Evolutionary conservation across 1,140 invertebrate genomes (phyloP), one percentile per base, ranked within the genome.

Genomic region (Ceratina calcarata): DNA sequence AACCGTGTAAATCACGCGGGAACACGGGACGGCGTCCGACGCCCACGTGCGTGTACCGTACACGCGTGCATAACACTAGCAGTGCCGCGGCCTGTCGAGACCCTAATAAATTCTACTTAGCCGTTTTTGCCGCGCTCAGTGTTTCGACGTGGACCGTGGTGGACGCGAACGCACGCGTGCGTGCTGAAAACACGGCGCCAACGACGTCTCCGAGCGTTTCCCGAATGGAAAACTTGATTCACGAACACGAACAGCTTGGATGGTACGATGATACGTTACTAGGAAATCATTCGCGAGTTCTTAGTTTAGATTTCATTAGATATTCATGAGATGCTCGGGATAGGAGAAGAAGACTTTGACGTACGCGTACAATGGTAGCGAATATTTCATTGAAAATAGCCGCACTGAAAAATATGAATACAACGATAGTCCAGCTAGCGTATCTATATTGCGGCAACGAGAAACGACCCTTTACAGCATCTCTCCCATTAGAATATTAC

Each of bases 41-140:
- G 60, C 70, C 83, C 80, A 85, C 75, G 75, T 74, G 58, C 45
- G 72, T 22, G 49, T 61, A 20, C 32, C 10, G 45, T 45, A 71
- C 22, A 24, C 32, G 22, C 22, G 72, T 49, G 73, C 62, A 85
- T 66, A 85, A 85, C 76, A 68, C 74, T 69, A 73, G 62, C 73
- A 70, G 76, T 84, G 72, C 83, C 70, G 62, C 77, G 53, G 53
- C 53, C 78, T 86, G 84, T 86, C 85, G 84, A 78, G 79, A 80
- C 72, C 57, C 85, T 57, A 76, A 86, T 86, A 86, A 86, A 86
- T 86, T 84, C 81, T 85, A 86, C 81, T 86, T 86, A 86, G 71
- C 73, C 78, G 80, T 72, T 86, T 77, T 76, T 75, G 73, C 75
- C 80, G 70, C 67, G 58, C 55, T 60, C 76, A 75, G 64, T 85